phyloP scores from a whole-genome alignment of 2,113 vertebrate genomes.

The Psilopsiagon aurifrons region DNA sequence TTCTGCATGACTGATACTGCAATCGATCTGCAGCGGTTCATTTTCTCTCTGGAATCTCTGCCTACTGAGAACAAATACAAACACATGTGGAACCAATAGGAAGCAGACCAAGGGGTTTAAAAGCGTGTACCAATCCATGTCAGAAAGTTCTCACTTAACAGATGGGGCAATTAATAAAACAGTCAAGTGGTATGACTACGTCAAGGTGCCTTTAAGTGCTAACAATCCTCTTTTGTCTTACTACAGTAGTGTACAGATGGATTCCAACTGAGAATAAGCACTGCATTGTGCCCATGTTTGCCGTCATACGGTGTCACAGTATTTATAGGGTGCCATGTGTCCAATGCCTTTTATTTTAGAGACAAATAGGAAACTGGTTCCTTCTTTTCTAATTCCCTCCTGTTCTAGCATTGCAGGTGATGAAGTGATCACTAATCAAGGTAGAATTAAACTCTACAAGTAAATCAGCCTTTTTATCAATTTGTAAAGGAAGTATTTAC shows the following conservation, averaged over 20 bases:
- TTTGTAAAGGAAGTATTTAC: slow-evolving; percentile 36
- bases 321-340: slow-evolving; percentile 76
- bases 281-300: slow-evolving; percentile 66
- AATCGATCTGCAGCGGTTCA: slow-evolving; percentile 82
- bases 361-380: slow-evolving; percentile 66
- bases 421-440: slow-evolving; percentile 52
- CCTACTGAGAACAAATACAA: slow-evolving; percentile 84
- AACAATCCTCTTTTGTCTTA: slow-evolving; percentile 83
- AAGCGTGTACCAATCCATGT: slow-evolving; percentile 75
- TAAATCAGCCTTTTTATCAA: slow-evolving; percentile 48
- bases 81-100: slow-evolving; percentile 88
- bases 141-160: slow-evolving; percentile 80
- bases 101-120: slow-evolving; percentile 80
- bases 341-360: slow-evolving; percentile 69
- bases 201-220: slow-evolving; percentile 79
- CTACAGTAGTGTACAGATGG: slow-evolving; percentile 72
- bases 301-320: slow-evolving; percentile 48
- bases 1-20: slow-evolving; percentile 82
- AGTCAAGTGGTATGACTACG: slow-evolving; percentile 71
- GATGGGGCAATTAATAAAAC: slow-evolving; percentile 82
- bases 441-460: slow-evolving; percentile 48
- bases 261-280: slow-evolving; percentile 73
- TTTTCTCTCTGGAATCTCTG: slow-evolving; percentile 82
- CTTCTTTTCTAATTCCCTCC: not conserved
- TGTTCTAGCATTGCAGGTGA: slow-evolving; percentile 52